Conservation (phyloP, 1,140 invertebrate species). For the Cylas formicarius region DNA sequence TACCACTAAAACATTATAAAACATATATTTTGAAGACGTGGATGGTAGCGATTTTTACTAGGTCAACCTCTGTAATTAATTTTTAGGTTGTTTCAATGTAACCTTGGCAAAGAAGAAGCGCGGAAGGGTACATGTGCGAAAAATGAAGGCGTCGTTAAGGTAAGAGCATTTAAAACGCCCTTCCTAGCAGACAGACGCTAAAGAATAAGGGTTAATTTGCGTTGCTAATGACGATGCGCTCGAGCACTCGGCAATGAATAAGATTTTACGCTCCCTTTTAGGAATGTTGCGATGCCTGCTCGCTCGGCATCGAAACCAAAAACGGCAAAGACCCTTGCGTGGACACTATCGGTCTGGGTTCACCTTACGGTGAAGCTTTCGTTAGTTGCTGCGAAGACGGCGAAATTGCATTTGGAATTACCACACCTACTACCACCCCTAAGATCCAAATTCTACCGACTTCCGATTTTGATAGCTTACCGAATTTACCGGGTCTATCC, state of each 20-base stretch:
- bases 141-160: slow-evolving; percentile 19
- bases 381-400: slow-evolving; percentile 32
- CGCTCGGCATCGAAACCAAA: slow-evolving; percentile 29
- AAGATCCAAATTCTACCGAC: slow-evolving; percentile 7
- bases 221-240: background rate
- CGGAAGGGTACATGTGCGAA: slow-evolving; percentile 13
- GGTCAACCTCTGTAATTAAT: slow-evolving; percentile 1
- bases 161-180: slow-evolving; percentile 4
- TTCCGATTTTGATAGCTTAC: background rate
- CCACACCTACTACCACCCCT: slow-evolving; percentile 21
- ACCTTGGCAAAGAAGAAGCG: slow-evolving; percentile 25
- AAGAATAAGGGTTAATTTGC: background rate
- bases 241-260: background rate
- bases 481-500: slow-evolving; percentile 29
- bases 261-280: slow-evolving; percentile 13
- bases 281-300: slow-evolving; percentile 38
- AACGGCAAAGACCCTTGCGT: slow-evolving; percentile 20
- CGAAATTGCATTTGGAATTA: slow-evolving; percentile 14
- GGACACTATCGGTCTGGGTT: slow-evolving; percentile 24
- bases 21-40: slow-evolving; percentile 1
- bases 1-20: background rate
- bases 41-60: background rate
- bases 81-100: slow-evolving; percentile 27
- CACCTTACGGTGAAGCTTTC: slow-evolving; percentile 29
- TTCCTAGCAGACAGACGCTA: background rate